Conservation (phyloP, 2,888 invertebrate genomes). For the Sarcophaga carnaria region DNA sequence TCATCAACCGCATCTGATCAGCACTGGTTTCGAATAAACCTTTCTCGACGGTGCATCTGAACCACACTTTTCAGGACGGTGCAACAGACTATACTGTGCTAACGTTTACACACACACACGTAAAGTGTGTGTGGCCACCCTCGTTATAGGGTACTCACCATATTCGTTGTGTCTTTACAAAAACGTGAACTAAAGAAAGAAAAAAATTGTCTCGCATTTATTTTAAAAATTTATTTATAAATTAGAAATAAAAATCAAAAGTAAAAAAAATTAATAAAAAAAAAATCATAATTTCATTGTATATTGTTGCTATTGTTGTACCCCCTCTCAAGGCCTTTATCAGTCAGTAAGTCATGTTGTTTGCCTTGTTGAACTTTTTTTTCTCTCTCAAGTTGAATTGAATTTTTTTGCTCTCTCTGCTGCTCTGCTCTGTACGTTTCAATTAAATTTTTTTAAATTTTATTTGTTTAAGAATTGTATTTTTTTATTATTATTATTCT, state of each 20-base stretch:
- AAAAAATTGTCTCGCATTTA: not conserved
- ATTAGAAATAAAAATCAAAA: not conserved
- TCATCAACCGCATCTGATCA: no score
- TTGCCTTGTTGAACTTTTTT: constrained; percentile 65
- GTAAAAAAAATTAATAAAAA: not conserved
- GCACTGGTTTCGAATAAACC: no score
- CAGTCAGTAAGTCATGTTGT: constrained; percentile 56
- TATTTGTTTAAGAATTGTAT: constrained; percentile 40
- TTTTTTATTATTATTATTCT: constrained; percentile 37
- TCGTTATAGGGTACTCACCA: not conserved
- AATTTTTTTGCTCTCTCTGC: not conserved
- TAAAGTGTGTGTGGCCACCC: not conserved
- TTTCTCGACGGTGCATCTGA: no score
- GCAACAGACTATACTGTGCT: no score
- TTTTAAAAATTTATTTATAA: constrained; percentile 16
- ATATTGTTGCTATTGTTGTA: constrained; percentile 10
- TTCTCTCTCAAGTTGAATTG: constrained; percentile 9
- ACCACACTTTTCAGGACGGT: no score
- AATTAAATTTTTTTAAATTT: constrained; percentile 42
- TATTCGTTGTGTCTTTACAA: not conserved
- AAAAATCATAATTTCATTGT: constrained; percentile 5
- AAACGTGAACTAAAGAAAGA: not conserved
- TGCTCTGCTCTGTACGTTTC: no score
- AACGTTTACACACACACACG: no score
- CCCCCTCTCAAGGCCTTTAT: constrained; percentile 66